A percentile compares a stretch with the other conserved stretches of the same genome.
Evolutionary conservation across 2,888 invertebrate genomes (phyloP).

Genomic region (Bimastos eiseni): DNA sequence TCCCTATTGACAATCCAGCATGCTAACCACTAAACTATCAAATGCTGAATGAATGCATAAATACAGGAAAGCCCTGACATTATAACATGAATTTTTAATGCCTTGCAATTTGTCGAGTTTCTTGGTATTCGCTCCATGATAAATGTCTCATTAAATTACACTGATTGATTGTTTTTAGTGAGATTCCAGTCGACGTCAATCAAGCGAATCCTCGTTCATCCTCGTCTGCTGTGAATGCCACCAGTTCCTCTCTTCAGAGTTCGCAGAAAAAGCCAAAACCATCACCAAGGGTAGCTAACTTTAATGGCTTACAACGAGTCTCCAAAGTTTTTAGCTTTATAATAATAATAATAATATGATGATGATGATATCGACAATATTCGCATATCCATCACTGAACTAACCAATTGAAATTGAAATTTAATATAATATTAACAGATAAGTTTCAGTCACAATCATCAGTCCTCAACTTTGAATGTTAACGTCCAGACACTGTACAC

Average conservation of each 20-base stretch:
- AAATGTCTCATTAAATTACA: background rate
- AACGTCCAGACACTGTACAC: no score
- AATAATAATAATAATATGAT: background rate
- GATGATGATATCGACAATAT: no score
- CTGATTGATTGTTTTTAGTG: background rate
- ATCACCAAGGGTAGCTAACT: constrained; percentile 3
- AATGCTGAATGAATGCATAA: background rate
- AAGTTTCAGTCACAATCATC: no score
- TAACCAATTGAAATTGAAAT: no score
- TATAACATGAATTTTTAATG: background rate
- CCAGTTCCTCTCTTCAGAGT: background rate
- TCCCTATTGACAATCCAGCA: no score
- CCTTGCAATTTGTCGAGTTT: background rate
- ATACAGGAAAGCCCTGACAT: background rate
- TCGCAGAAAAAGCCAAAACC: constrained; percentile 16
- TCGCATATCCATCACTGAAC: no score
- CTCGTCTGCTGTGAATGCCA: background rate
- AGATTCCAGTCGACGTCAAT: background rate
- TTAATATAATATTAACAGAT: no score
- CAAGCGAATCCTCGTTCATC: background rate
- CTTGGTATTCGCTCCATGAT: background rate
- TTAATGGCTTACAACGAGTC: background rate
- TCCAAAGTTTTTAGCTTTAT: background rate
- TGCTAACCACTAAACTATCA: no score
- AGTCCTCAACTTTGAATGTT: no score